Conservation (phyloP, 2,888 invertebrate species). For the Glaucopsyche alexis region DNA sequence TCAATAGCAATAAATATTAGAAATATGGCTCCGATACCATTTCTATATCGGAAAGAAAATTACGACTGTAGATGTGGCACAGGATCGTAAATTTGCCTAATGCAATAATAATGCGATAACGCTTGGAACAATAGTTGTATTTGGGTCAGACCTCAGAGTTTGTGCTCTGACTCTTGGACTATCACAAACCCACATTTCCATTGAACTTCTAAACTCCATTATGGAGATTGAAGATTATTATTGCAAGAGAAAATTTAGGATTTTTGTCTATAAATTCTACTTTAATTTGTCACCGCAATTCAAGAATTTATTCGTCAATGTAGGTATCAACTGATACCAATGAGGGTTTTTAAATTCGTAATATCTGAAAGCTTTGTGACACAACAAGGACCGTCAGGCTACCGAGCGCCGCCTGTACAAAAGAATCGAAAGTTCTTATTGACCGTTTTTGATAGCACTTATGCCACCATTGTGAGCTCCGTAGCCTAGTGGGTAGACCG, state of each 20-base stretch:
- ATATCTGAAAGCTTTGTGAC: no score
- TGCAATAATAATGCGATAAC: slow-evolving; percentile 60
- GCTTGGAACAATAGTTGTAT: slow-evolving; percentile 58
- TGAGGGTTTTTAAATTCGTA: no score
- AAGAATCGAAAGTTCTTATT: no score
- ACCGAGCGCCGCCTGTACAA: no score
- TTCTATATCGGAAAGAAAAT: slow-evolving; percentile 46
- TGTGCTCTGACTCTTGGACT: slow-evolving; percentile 24
- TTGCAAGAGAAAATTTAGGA: background rate
- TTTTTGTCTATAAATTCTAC: no score
- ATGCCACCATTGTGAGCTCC: no score
- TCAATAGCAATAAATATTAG: slow-evolving; percentile 17
- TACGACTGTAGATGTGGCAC: slow-evolving; percentile 58
- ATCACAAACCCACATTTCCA: slow-evolving; percentile 20
- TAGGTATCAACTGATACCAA: no score
- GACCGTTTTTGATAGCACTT: no score
- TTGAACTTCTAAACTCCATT: background rate
- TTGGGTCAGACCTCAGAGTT: slow-evolving; percentile 57
- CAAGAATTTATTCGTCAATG: no score
- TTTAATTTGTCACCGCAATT: no score
- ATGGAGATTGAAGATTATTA: slow-evolving; percentile 28
- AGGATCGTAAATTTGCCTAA: slow-evolving; percentile 57
- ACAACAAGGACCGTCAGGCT: no score
- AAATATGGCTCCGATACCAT: slow-evolving; percentile 21
- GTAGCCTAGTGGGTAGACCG: no score